These are phyloP conservation scores for Sakesphorus luctuosus DNA, from an alignment of 2,113 vertebrate genomes.

Conservation along the genomic window DNA sequence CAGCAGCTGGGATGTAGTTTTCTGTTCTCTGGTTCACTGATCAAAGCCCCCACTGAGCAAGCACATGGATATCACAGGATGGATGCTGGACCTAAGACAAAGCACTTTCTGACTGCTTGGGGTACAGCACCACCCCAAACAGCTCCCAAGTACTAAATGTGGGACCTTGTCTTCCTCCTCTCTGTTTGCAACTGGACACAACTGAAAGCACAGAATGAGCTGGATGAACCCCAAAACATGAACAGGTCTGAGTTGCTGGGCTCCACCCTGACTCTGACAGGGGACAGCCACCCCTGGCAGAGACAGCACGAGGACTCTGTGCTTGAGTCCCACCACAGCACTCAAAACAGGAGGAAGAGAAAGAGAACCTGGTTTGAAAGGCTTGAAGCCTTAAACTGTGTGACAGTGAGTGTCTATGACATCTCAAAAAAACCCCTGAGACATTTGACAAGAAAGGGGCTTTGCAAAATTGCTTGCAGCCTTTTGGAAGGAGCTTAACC, in stretches of 20 bases:
- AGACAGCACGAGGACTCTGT: background rate
- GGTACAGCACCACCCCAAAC: background rate
- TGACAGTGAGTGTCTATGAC: background rate
- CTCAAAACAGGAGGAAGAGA: background rate
- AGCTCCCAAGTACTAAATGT: background rate
- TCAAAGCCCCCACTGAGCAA: background rate
- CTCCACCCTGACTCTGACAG: background rate
- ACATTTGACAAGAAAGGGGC: background rate
- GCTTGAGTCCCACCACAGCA: background rate
- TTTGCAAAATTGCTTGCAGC: background rate
- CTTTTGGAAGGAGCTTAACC: background rate
- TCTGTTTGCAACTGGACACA: background rate
- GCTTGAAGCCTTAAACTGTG: background rate
- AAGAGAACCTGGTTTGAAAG: background rate
- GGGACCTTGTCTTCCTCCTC: background rate
- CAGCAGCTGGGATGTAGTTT: background rate
- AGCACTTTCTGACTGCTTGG: background rate
- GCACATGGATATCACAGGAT: background rate
- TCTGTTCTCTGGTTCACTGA: background rate
- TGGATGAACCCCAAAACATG: background rate
- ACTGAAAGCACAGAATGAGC: background rate
- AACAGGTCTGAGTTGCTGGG: background rate
- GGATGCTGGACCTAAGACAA: background rate
- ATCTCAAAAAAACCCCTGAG: background rate
- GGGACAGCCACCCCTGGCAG: background rate